phyloP scores from a whole-genome alignment of 2,797 vertebrate species.

The Tauraco hartlaubi region DNA sequence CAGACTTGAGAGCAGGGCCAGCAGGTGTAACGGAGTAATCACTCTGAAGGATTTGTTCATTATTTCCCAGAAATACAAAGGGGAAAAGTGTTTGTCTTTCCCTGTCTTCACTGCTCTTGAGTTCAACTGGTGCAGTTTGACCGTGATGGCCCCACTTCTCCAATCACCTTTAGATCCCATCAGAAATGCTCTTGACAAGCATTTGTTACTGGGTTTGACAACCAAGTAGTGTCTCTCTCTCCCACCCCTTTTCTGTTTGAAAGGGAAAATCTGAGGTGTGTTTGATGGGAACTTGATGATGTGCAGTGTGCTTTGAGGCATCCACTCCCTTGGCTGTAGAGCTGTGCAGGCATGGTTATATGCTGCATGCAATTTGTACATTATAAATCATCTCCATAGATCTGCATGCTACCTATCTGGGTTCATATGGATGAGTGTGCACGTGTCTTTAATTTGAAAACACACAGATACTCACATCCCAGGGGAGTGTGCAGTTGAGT shows the following conservation, averaged over 20 bases:
- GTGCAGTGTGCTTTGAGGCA: not conserved
- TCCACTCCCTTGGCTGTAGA: not conserved
- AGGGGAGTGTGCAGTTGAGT: not conserved
- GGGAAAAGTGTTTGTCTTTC: not conserved
- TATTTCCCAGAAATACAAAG: conserved; percentile 29
- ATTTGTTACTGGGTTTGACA: conserved; percentile 8
- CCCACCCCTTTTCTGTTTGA: not conserved
- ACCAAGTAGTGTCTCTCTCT: not conserved
- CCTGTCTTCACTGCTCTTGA: not conserved
- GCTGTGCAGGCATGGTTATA: not conserved
- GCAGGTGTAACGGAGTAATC: conserved; percentile 7
- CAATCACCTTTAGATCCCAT: not conserved
- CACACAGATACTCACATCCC: not conserved
- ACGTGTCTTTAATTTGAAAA: not conserved
- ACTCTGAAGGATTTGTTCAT: conserved; percentile 1
- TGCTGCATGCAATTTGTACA: not conserved
- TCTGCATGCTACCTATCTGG: not conserved
- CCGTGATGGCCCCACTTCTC: not conserved
- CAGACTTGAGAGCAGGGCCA: not conserved
- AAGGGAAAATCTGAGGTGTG: not conserved
- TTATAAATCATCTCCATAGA: not conserved
- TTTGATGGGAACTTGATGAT: not conserved
- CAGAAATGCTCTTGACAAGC: conserved; percentile 11
- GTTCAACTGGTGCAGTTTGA: conserved; percentile 9
- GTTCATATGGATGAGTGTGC: not conserved